These are phyloP conservation scores for Parnassius smintheus DNA, from an alignment of 2,888 invertebrate species.

Conservation along the genomic window DNA sequence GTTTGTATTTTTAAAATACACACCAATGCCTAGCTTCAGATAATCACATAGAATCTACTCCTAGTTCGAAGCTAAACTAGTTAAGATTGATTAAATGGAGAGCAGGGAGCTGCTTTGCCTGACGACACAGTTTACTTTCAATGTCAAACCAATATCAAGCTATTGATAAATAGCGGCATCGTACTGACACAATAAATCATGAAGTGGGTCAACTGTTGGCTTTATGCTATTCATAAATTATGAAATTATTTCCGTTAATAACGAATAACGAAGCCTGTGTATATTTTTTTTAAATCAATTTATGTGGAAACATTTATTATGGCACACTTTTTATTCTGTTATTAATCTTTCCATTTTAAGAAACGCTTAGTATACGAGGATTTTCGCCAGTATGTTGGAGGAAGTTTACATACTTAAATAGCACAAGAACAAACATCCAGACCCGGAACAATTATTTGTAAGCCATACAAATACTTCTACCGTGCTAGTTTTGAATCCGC, in stretches of 20 bases:
- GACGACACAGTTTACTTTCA: slow-evolving; percentile 26
- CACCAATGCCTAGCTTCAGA: no score
- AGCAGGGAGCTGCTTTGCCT: slow-evolving; percentile 17
- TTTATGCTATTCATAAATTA: slow-evolving; percentile 22
- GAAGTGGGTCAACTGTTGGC: slow-evolving; percentile 22
- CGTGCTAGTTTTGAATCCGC: no score
- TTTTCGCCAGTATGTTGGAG: no score
- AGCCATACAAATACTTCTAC: no score
- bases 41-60: no score
- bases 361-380: no score
- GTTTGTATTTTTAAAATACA: no score
- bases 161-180: slow-evolving; percentile 37
- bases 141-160: slow-evolving; percentile 42
- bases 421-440: no score
- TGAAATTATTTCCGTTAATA: slow-evolving; percentile 20
- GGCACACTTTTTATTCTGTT: no score
- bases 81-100: slow-evolving; percentile 24
- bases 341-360: no score
- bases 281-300: slow-evolving; percentile 18
- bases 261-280: slow-evolving; percentile 7
- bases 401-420: no score
- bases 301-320: slow-evolving; percentile 5
- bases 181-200: slow-evolving; percentile 19
- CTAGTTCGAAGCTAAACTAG: slow-evolving; percentile 12
- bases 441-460: no score